Evolutionary conservation across 2,888 invertebrate genomes (phyloP).

Genomic region (Tiliacea citrago): DNA sequence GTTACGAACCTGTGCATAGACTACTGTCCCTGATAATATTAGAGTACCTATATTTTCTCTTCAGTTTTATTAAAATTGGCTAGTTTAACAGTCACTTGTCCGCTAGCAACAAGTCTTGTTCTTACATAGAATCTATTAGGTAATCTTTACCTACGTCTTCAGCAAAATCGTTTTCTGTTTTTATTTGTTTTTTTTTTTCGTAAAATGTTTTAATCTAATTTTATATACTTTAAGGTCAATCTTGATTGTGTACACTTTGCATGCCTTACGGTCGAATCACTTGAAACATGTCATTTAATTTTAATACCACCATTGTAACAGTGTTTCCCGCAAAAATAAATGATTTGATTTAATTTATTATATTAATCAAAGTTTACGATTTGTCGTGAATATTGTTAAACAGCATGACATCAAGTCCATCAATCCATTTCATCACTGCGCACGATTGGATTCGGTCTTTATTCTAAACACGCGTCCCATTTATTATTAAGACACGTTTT

Average conservation of each 20-base stretch:
- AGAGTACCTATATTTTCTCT: neutral
- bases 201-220: too few relatives aligned
- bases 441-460: constrained; percentile 52
- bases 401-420: constrained; percentile 57
- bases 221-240: too few relatives aligned
- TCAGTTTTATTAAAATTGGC: too few relatives aligned
- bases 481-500: constrained; percentile 40
- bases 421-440: constrained; percentile 48
- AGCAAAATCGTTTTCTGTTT: constrained; percentile 21
- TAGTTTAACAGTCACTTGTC: neutral
- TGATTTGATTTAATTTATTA: too few relatives aligned
- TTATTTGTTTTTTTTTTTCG: too few relatives aligned
- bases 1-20: too few relatives aligned
- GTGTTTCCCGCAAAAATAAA: too few relatives aligned
- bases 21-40: neutral
- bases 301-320: too few relatives aligned
- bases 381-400: constrained; percentile 36
- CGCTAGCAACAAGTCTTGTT: neutral
- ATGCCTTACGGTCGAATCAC: too few relatives aligned
- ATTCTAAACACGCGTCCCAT: constrained; percentile 40
- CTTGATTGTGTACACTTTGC: too few relatives aligned
- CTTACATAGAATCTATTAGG: neutral
- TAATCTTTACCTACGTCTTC: neutral
- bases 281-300: too few relatives aligned
- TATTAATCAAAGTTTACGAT: constrained; percentile 43